Base-by-base conservation (phyloP, 2,888 invertebrate species). In the Seira musarum region DNA sequence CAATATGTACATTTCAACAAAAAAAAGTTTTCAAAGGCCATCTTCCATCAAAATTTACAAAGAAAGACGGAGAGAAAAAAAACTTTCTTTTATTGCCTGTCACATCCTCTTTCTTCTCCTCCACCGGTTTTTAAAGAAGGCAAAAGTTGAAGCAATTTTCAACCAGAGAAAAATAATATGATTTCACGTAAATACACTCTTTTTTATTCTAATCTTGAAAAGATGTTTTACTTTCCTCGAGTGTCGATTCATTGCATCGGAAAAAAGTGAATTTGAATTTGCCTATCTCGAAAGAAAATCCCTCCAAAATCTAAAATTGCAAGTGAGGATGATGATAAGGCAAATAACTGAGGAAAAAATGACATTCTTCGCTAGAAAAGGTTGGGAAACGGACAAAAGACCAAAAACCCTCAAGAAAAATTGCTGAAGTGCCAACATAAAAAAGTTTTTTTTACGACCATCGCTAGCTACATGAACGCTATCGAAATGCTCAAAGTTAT, bases 111-210 rank as follows among this genome's bases (percentile, higher is more conserved):
- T 40, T 40, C 40, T 40, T 40, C 40, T 40, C 40, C 40, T 40
- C 13, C 40, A 2, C 53, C 8, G 15, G 21, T 19, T 17, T 60
- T 30, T 35, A 1, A 19, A 30, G 35, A 40, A 17, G 60, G 63
- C 2, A 61, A 30, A 40, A 22, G 21, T 63, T 63, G 13, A 22
- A 6, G 21, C 24, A 22, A n/a, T 22, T 63, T 19, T 63, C 6
- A 40, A 40, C 6, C 6, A 15, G 63, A 64, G 35, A 65, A 65
- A 65, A 25, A 65, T 65, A 15, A 35, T 65, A 65, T 65, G 35
- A 40, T 40, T 40, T 40, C 40, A n/a, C 13, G 40, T 40, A 40
- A 40, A 40, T 40, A 40, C 13, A 40, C 40, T 40, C 40, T 13
- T 13, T 40, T 13, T 40, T 40, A 40, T 13, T 40, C n/a, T 40